Evolutionary conservation across 2,888 invertebrate genomes (phyloP), one percentile per base, ranked within the genome.

Genomic region (Papilio protenor): DNA sequence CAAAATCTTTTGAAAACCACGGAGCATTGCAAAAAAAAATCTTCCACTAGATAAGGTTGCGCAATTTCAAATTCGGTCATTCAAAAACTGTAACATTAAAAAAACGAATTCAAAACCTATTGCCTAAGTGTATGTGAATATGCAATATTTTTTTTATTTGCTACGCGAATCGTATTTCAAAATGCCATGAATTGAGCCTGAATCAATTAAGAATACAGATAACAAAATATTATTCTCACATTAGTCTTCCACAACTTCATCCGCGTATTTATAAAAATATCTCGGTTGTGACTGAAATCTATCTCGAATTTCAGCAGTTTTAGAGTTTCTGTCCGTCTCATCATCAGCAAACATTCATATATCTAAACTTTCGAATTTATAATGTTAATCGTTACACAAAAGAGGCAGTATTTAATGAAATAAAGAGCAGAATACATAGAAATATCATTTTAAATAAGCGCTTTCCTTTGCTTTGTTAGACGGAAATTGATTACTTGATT

Each of bases 81-180:
- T 70, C 23, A 47, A 70, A 70, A 45, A 47, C 11, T 70, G 23
- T 47, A 70, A 45, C 70, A 70, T 47, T 70, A 23, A 23, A 47
- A 66, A 66, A 66, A 33, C 40, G 40, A 66, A n/a, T 45, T 6
- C 4, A 47, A 70, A 70, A 70, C 23, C 5, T 47, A 70, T 47
- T 70, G 70, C 70, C 66, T 40, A 70, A 11, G n/a, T 3, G 33
- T 3, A 70, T 23, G n/a, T 70, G n/a, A 14, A 33, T 64, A 14
- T 14, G 61, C 61, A 64, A 64, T 10, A 33, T 18, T 18, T 33
- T 61, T 27, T 18, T 64, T 40, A 18, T 18, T 33, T 10, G 40
- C 5, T 40, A 64, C 40, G 40, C 18, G 18, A 64, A 64, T 33
- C 14, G 18, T 64, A 33, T 64, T 64, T 64, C 33, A n/a, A 64